Evolutionary conservation across 2,888 invertebrate genomes (phyloP), one percentile per base, ranked within the genome.

Genomic region (Tiliacea citrago): DNA sequence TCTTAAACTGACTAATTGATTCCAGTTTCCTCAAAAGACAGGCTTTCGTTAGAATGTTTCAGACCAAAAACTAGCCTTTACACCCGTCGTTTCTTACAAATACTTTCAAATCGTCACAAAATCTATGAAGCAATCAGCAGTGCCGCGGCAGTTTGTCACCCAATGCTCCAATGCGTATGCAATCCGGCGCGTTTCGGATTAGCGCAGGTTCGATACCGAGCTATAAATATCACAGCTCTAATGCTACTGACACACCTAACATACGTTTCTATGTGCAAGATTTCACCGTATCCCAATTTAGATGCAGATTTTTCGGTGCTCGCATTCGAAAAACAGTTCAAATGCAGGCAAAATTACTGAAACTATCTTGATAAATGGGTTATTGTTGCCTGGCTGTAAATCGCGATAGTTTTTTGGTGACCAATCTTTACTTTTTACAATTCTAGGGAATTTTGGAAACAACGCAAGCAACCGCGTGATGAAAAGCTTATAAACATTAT

Each of bases 221-320:
- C 92, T 91, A 94, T 94, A 94, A 94, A 94, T 94, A 93, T 89
- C 82, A 77, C 79, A 77, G 81, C 84, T 80, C 88, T 92, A 92
- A 93, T 92, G 91, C 91, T 81, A 81, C 85, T 90, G 93, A 92
- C 91, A 89, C 61, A 47, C 35, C 62, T 60, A 72, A 68, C 85
- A 82, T 84, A 88, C 82, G 88, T 73, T 65, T 62, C 49, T 67
- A 45, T 67, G 47, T 29, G 58, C 57, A 74, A 83, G 79, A 85
- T 71, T 83, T 62, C 66, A 53, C 18, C 35, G 21, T 29, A 60
- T 16, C 35, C 21, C 39, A 39, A 67, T 67, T 66, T 61, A 1
- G 39, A 35, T 13, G 47, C 39, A 53, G 73, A 61, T 72, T 61
- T 72, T 55, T 49, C 12, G 42, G 24, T 67, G 61, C 21, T 66